Conservation (phyloP, 1,140 invertebrate genomes). For the Drosophila yakuba region DNA sequence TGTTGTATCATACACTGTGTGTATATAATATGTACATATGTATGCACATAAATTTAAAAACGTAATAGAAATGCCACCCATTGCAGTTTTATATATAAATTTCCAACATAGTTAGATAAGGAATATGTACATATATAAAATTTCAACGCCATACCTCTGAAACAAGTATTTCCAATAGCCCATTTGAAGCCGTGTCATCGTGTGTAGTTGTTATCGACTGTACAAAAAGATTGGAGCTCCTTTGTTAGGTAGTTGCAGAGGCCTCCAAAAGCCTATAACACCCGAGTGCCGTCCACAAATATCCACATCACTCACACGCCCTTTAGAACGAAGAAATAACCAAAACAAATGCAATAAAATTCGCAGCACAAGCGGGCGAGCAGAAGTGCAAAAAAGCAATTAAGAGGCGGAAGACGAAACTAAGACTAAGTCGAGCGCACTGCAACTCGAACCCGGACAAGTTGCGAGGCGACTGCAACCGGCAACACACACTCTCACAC, state of each 20-base stretch:
- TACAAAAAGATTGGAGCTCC: too few species aligned
- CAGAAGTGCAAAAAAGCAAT: conserved; percentile 27
- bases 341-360: conserved; percentile 64
- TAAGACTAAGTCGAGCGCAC: conserved; percentile 3
- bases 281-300: conserved; percentile 1
- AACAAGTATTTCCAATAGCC: background rate
- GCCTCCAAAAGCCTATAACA: background rate
- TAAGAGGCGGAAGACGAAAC: conserved; percentile 23
- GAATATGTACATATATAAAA: background rate
- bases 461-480: conserved; percentile 55
- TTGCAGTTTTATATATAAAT: background rate
- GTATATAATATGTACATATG: too few species aligned
- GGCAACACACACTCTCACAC: conserved; percentile 13
- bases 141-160: background rate
- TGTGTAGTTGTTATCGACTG: background rate
- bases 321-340: conserved; percentile 49
- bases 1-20: too few species aligned
- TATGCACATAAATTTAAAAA: background rate
- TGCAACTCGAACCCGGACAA: conserved; percentile 34
- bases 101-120: conserved; percentile 3
- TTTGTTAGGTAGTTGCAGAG: conserved; percentile 8
- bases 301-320: conserved; percentile 44
- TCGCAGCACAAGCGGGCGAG: conserved; percentile 4
- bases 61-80: background rate
- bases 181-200: background rate